Evolutionary conservation across 1,140 invertebrate species (phyloP).

Genomic region (Galleria mellonella): DNA sequence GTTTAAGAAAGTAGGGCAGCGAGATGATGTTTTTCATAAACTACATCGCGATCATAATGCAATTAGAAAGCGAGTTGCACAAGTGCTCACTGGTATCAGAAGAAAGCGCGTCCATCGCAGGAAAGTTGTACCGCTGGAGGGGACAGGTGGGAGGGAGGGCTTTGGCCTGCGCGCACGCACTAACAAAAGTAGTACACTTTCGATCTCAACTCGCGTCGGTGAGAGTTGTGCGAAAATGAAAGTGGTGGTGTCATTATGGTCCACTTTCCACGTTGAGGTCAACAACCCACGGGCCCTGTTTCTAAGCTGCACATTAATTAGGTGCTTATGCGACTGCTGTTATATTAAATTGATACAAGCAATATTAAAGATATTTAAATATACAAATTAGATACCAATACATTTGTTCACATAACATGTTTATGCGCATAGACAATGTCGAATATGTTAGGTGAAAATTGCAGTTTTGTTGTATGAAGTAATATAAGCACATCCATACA

Average conservation of each 20-base stretch:
- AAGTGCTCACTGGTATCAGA: constrained; percentile 47
- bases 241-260: constrained; percentile 69
- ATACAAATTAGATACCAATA: no score
- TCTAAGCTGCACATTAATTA: constrained; percentile 18
- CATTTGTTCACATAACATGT: no score
- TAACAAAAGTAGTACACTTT: constrained; percentile 68
- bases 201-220: constrained; percentile 63
- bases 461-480: no score
- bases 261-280: constrained; percentile 64
- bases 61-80: constrained; percentile 69
- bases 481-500: no score
- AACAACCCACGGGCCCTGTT: constrained; percentile 37
- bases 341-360: background rate
- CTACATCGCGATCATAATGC: constrained; percentile 59
- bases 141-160: constrained; percentile 17
- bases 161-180: constrained; percentile 56
- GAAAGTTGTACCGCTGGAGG: constrained; percentile 41
- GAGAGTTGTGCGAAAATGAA: constrained; percentile 72
- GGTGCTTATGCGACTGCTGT: background rate
- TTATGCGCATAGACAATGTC: no score
- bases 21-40: constrained; percentile 43
- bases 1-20: constrained; percentile 37
- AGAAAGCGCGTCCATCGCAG: constrained; percentile 57
- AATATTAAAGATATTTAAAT: background rate
- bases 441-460: no score